These are phyloP conservation scores for Danio albolineatus DNA, from an alignment of 2,797 vertebrate genomes.

Conservation along the genomic window DNA sequence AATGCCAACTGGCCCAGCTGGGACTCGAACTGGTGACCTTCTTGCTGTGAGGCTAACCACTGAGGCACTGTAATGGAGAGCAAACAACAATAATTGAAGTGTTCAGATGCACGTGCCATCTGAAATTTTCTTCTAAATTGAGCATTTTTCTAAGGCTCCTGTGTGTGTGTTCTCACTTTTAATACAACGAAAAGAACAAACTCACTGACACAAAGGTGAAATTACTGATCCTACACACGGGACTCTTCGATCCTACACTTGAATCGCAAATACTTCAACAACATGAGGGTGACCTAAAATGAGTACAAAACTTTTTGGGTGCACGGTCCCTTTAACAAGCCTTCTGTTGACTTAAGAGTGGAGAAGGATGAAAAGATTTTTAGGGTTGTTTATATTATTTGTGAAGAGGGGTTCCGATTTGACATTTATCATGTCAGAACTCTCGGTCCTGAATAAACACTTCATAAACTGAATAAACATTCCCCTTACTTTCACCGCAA, in stretches of 20 bases:
- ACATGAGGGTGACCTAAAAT: not conserved
- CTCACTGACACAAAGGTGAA: too few relatives aligned
- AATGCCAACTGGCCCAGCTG: too few relatives aligned
- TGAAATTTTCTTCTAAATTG: too few relatives aligned
- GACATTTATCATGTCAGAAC: slow-evolving; percentile 27
- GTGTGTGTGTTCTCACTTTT: too few relatives aligned
- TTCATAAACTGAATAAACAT: slow-evolving; percentile 34
- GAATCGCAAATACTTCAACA: not conserved
- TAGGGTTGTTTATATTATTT: slow-evolving; percentile 29
- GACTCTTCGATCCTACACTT: too few relatives aligned
- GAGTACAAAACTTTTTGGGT: not conserved
- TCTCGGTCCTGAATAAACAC: slow-evolving; percentile 26
- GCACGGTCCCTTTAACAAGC: not conserved
- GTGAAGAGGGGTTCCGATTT: slow-evolving; percentile 10
- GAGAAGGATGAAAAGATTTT: slow-evolving; percentile 13
- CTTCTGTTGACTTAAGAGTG: slow-evolving; percentile 16
- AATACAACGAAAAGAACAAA: too few relatives aligned
- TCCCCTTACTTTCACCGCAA: slow-evolving; percentile 12
- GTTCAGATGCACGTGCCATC: not conserved
- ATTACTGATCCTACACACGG: too few relatives aligned
- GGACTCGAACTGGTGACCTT: too few relatives aligned
- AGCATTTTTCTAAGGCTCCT: too few relatives aligned
- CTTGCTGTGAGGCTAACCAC: too few relatives aligned
- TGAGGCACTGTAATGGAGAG: not conserved
- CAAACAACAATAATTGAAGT: not conserved